These are phyloP conservation scores for Aphelenchoides bicaudatus DNA, from an alignment of 2,888 invertebrate species.

Conservation along the genomic window DNA sequence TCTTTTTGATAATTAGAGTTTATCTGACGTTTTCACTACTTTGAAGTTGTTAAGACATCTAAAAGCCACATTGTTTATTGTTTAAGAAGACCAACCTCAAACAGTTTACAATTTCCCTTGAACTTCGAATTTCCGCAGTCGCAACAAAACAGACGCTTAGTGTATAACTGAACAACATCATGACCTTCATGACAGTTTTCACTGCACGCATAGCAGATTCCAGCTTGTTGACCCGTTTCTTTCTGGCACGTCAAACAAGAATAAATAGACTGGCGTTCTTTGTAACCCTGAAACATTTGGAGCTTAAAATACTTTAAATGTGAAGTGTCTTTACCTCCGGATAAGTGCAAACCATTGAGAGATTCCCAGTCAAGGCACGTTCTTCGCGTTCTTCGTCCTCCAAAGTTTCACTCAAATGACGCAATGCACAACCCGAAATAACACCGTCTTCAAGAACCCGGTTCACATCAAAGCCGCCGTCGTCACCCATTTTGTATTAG, in stretches of 20 bases:
- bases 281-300: conserved; percentile 75
- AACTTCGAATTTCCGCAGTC: conserved; percentile 69
- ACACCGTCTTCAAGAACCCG: background rate
- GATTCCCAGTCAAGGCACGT: conserved; percentile 25
- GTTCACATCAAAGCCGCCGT: background rate
- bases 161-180: conserved; percentile 88
- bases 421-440: background rate
- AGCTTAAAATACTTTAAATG: background rate
- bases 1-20: too few relatives aligned
- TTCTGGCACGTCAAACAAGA: conserved; percentile 79
- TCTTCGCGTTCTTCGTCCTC: conserved; percentile 17
- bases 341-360: conserved; percentile 46
- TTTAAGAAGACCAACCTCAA: conserved; percentile 39
- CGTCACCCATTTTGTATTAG: too few relatives aligned
- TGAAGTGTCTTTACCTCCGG: conserved; percentile 40
- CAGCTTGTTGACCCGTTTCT: conserved; percentile 51
- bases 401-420: background rate
- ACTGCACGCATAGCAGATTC: conserved; percentile 70
- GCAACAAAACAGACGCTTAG: conserved; percentile 84
- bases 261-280: conserved; percentile 87
- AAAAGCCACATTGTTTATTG: too few relatives aligned
- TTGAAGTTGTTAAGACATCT: background rate
- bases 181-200: conserved; percentile 92
- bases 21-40: too few relatives aligned
- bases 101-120: conserved; percentile 62